Evolutionary conservation across 2,888 invertebrate genomes (phyloP), one percentile per base, ranked within the genome.

Genomic region (Mycalesis mineus): DNA sequence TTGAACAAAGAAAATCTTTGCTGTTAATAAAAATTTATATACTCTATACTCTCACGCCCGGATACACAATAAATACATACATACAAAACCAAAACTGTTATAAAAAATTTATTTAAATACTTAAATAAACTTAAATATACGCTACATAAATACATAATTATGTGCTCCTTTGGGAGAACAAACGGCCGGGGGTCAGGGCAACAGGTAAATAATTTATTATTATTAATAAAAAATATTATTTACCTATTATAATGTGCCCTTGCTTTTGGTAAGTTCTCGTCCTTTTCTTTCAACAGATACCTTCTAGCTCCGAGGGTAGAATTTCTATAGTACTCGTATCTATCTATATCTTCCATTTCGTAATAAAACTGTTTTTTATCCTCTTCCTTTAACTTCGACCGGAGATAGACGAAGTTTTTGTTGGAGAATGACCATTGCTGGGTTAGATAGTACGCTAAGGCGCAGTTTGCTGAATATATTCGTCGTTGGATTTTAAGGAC

Each of bases 391-490:
- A 94, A 70, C 0, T 76, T 70, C 0, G 86, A 75, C 36, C 92
- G 84, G 17, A 95, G 80, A 0, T 70, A 71, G 5, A 65, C n/a
- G 14, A 63, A 61, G 47, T 66, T 66, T 5, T 42, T 51, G 36
- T 95, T 95, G 47, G 83, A 77, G 69, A 97, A 96, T 0, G 83
- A 84, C 97, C 97, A 98, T 64, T 95, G 91, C 68, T 94, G 93
- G 0, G 89, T 91, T 0, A 94, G 90, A 73, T 96, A 98, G 76
- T 94, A 94, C 11, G 91, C 86, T 1, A 98, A 75, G 0, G 94
- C 94, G 54, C 89, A 84, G 70, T 94, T 93, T 0, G 96, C 94
- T 17, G 91, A 91, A 78, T 94, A 96, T 49, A 98, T 93, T 66
- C 93, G 93, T n/a, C 94, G 91, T 74, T 97, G 97, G 28, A 97